Base-by-base conservation (phyloP, 2,113 vertebrate species). In the Ceratotherium simum region DNA sequence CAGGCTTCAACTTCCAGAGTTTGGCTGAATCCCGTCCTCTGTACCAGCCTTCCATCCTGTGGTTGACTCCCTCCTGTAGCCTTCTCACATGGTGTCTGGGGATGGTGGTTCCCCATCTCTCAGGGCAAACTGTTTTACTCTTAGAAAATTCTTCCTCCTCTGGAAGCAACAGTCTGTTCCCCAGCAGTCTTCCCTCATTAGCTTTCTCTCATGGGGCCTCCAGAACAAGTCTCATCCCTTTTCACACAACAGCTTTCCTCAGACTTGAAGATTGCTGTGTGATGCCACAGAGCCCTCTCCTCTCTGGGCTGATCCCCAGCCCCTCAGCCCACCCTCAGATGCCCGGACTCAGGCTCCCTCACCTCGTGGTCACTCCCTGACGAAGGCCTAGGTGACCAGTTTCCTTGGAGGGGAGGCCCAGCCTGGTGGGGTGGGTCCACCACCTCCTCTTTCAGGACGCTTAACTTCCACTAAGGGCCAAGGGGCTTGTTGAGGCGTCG, bases 291-390 rank as follows among this genome's bases (percentile, higher is more conserved):
- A 51, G 21, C 42, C 65, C 54, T 6, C 27, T 8, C 42, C 31
- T 16, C 46, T 23, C 58, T 4, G 21, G 39, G 60, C 65, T 4
- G 25, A 6, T 12, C 25, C 33, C n/a, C 58, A 21, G 33, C 36
- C n/a, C 90, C 90, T 36, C 18, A 8, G 39, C 36, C 36, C 51
- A 1, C 18, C 90, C 29, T 58, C 7, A 2, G 51, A 12, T 4
- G 14, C n/a, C 27, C 1, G 5, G 8, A 2, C 9, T n/a, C 51
- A 6, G 27, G n/a, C 33, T 5, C 46, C 27, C 18, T 54, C 39
- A 0, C 64, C 17, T 9, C 7, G 0, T 0, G 56, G 33, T 27
- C 13, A 8, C 42, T 9, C n/a, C 27, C 64, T 14, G 20, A 8
- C 7, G 12, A 29, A 69, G 33, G 58, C 56, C 46, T 2, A 8